phyloP scores from a whole-genome alignment of 2,797 vertebrate genomes.

The Pseudochirops corinnae region DNA sequence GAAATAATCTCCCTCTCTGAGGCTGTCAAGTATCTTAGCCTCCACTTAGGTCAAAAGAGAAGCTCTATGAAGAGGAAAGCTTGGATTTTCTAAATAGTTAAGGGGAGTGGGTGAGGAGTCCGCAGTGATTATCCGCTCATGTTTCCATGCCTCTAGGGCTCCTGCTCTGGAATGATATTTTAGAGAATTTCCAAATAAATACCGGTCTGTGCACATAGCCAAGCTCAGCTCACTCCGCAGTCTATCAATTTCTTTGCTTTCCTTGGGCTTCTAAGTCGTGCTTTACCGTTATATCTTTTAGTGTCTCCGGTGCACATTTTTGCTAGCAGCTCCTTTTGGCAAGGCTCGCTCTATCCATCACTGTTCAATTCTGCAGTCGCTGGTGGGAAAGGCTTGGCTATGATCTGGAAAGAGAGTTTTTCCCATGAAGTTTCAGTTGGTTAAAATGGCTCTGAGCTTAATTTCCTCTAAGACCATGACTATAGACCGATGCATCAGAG shows the following conservation, averaged over 20 bases:
- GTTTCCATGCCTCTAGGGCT: slow-evolving; percentile 32
- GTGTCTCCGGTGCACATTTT: slow-evolving; percentile 66
- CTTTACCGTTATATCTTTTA: slow-evolving; percentile 46
- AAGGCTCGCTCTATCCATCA: slow-evolving; percentile 61
- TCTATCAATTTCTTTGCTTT: slow-evolving; percentile 47
- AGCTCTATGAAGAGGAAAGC: slow-evolving; percentile 29
- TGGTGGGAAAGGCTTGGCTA: slow-evolving; percentile 47
- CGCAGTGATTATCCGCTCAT: slow-evolving; percentile 37
- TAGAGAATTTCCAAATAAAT: slow-evolving; percentile 45
- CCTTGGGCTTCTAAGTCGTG: slow-evolving; percentile 47
- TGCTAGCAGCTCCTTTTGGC: slow-evolving; percentile 62
- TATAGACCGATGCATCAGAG: background rate
- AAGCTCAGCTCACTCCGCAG: slow-evolving; percentile 8
- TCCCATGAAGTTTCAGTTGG: slow-evolving; percentile 10
- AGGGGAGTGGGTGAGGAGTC: slow-evolving; percentile 26
- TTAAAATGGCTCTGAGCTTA: slow-evolving; percentile 64
- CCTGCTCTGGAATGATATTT: slow-evolving; percentile 23
- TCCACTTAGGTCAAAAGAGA: slow-evolving; percentile 57
- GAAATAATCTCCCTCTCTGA: slow-evolving; percentile 37
- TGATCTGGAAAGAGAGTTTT: slow-evolving; percentile 35
- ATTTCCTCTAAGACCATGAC: background rate
- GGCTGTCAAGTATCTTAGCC: slow-evolving; percentile 41
- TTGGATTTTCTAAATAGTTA: slow-evolving; percentile 16
- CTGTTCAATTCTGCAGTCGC: slow-evolving; percentile 55
- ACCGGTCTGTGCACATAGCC: background rate